Conservation (phyloP, 2,113 vertebrate genomes). For the Actenoides hombroni region DNA sequence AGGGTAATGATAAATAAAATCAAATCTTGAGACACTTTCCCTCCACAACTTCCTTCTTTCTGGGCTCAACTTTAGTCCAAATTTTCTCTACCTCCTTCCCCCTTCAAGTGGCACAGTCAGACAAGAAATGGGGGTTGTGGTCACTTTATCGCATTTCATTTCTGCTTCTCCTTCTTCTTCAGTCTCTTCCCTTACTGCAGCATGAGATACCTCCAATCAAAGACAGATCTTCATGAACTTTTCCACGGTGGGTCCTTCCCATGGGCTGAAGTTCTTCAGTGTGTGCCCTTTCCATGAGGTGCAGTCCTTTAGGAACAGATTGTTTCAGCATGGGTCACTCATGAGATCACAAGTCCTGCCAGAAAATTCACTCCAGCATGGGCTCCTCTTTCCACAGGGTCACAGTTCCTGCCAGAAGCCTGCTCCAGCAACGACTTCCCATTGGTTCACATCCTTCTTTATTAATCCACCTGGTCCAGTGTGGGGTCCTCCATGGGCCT, state of each 20-base stretch:
- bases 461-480: fast-evolving
- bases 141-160: not conserved
- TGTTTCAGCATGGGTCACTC: not conserved
- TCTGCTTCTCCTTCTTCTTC: not conserved
- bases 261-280: not conserved
- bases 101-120: not conserved
- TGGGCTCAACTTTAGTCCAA: not conserved
- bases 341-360: fast-evolving
- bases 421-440: not conserved
- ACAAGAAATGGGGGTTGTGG: not conserved
- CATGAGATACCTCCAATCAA: not conserved
- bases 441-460: not conserved
- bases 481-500: not conserved
- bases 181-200: not conserved
- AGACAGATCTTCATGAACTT: not conserved
- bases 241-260: not conserved
- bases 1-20: not conserved
- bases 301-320: not conserved
- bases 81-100: not conserved
- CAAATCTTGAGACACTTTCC: not conserved
- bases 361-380: not conserved
- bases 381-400: not conserved
- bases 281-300: no score
- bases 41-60: not conserved
- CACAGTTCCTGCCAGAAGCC: not conserved